Evolutionary conservation across 2,113 vertebrate genomes (phyloP).

Genomic region (Callorhinus ursinus): DNA sequence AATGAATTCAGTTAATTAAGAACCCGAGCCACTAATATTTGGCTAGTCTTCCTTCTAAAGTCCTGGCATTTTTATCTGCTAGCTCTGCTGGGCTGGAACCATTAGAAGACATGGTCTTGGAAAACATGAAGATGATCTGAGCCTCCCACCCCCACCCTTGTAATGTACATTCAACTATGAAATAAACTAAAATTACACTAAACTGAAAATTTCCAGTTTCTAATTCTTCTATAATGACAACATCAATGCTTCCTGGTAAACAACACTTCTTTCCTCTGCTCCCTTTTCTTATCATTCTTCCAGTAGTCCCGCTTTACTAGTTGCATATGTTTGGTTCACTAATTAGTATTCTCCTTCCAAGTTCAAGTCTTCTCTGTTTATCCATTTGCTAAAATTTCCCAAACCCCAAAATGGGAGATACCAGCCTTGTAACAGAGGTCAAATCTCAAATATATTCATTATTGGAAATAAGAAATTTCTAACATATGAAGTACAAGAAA

Average conservation of each 20-base stretch:
- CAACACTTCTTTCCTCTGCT: not conserved
- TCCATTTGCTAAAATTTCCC: constrained; percentile 15
- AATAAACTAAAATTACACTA: not conserved
- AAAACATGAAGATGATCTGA: not conserved
- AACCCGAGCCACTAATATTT: not conserved
- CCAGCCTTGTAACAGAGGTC: not conserved
- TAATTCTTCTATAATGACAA: constrained; percentile 5
- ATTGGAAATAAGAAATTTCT: not conserved
- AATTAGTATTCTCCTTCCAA: not conserved
- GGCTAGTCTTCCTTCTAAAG: not conserved
- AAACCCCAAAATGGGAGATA: not conserved
- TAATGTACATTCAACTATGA: not conserved
- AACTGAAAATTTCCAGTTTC: not conserved
- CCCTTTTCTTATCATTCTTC: not conserved
- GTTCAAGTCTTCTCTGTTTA: not conserved
- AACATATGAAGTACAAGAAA: not conserved
- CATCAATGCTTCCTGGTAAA: not conserved
- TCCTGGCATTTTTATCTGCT: not conserved
- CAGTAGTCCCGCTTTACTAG: not conserved
- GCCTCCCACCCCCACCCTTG: not conserved
- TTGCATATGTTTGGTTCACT: not conserved
- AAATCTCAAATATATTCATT: not conserved
- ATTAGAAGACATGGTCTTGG: not conserved
- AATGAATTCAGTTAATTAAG: constrained; percentile 56
- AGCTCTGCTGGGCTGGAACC: not conserved